Percentiles rank a stretch among this genome's conserved stretches.
Evolutionary conservation across 1,140 invertebrate species (phyloP).

Genomic region (Drosophila micromelanica): DNA sequence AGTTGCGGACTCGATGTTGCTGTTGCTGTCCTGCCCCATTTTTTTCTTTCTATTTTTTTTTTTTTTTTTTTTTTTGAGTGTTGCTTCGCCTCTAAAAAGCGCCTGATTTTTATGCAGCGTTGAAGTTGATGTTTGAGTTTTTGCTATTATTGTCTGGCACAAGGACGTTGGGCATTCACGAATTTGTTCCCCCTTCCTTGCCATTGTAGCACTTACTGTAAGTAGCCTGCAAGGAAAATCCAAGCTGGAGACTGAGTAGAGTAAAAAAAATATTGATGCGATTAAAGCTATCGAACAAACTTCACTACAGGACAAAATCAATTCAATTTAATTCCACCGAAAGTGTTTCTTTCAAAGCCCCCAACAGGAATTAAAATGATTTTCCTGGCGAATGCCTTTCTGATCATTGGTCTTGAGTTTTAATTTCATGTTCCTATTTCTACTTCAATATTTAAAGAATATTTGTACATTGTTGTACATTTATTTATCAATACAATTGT

Average conservation of each 20-base stretch:
- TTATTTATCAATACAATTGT: no score
- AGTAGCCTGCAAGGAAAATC: neutral
- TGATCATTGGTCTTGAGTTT: no score
- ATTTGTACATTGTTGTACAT: no score
- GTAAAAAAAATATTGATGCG: neutral
- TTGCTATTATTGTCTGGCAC: constrained; percentile 53
- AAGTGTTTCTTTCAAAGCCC: neutral
- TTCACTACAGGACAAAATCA: no score
- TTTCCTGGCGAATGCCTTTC: neutral
- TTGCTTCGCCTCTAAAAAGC: neutral
- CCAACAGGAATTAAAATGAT: no score
- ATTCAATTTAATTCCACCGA: neutral
- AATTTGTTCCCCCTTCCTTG: constrained; percentile 17
- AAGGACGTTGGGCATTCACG: constrained; percentile 47
- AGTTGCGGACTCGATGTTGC: constrained; percentile 44
- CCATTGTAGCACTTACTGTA: neutral
- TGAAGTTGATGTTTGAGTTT: constrained; percentile 63
- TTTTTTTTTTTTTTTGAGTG: constrained; percentile 8
- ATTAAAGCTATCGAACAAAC: constrained; percentile 23
- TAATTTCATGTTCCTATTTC: no score
- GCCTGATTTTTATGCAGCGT: constrained; percentile 60
- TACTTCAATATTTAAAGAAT: no score
- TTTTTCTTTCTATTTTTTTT: constrained; percentile 7
- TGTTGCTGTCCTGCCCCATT: constrained; percentile 28
- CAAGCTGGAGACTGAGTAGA: neutral